These are phyloP conservation scores for Recurvirostra avosetta DNA, from an alignment of 2,113 vertebrate species.

Conservation along the genomic window DNA sequence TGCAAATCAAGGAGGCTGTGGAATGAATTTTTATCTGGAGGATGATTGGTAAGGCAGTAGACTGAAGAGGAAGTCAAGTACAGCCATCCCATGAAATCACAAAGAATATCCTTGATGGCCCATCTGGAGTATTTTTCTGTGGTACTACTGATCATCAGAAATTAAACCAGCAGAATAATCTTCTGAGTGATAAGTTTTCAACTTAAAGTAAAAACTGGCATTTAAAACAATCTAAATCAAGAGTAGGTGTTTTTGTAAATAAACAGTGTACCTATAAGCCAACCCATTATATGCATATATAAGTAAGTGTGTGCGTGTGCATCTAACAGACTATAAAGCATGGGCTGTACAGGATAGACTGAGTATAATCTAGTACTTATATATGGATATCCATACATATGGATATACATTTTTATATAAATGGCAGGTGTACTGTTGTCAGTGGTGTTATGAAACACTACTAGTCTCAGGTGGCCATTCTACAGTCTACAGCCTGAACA, in stretches of 20 bases:
- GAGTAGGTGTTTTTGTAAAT: not conserved
- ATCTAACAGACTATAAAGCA: not conserved
- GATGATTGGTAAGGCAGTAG: not conserved
- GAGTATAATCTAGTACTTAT: not conserved
- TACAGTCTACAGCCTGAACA: not conserved
- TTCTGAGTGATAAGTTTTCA: not conserved
- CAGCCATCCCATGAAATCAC: not conserved
- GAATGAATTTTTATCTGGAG: not conserved
- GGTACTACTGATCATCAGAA: not conserved
- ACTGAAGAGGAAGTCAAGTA: not conserved
- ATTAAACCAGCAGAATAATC: not conserved
- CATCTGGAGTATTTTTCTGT: not conserved
- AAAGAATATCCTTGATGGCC: not conserved
- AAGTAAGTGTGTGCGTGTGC: fast-evolving
- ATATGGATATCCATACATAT: not conserved
- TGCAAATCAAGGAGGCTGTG: not conserved
- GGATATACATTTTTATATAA: not conserved
- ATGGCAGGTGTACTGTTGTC: not conserved
- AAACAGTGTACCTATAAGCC: not conserved
- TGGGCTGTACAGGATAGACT: not conserved
- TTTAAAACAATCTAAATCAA: not conserved
- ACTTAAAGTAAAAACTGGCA: not conserved
- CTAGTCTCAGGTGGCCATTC: not conserved
- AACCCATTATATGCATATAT: not conserved
- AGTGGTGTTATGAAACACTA: not conserved